phyloP scores from a whole-genome alignment of 1,140 invertebrate species.

The Drosophila virilis region DNA sequence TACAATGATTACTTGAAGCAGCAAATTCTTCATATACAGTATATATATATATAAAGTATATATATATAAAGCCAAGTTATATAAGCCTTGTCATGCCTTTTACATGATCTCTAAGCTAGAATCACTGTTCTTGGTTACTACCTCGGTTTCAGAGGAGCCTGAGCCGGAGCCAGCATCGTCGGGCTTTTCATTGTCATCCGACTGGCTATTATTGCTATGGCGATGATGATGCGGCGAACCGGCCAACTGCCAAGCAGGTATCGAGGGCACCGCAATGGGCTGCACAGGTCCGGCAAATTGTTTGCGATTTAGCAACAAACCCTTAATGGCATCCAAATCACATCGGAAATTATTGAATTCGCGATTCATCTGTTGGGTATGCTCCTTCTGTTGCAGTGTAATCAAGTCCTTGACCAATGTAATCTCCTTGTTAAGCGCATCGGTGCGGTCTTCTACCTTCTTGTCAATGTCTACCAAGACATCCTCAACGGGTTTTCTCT shows the following conservation, averaged over 20 bases:
- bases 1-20: conserved; percentile 33
- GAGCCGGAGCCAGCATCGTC: conserved; percentile 86
- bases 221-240: conserved; percentile 69
- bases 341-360: conserved; percentile 89
- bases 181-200: conserved; percentile 81
- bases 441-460: conserved; percentile 87
- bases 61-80: conserved; percentile 7
- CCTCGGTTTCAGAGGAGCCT: conserved; percentile 88
- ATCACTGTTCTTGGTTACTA: conserved; percentile 88
- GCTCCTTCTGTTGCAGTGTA: conserved; percentile 83
- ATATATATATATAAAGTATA: not conserved
- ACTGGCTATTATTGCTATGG: conserved; percentile 62
- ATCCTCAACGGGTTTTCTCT: conserved; percentile 87
- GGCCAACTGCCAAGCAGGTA: conserved; percentile 90
- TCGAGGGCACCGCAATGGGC: conserved; percentile 87
- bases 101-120: conserved; percentile 89
- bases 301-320: conserved; percentile 90
- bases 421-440: conserved; percentile 87
- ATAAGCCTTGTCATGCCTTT: conserved; percentile 47
- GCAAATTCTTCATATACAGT: conserved; percentile 8
- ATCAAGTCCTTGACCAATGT: conserved; percentile 84
- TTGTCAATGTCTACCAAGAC: conserved; percentile 88
- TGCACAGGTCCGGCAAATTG: conserved; percentile 88
- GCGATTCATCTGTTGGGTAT: conserved; percentile 86
- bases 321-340: conserved; percentile 91